Evolutionary conservation across 2,888 invertebrate species (phyloP).

Genomic region (Leucophenga montana): DNA sequence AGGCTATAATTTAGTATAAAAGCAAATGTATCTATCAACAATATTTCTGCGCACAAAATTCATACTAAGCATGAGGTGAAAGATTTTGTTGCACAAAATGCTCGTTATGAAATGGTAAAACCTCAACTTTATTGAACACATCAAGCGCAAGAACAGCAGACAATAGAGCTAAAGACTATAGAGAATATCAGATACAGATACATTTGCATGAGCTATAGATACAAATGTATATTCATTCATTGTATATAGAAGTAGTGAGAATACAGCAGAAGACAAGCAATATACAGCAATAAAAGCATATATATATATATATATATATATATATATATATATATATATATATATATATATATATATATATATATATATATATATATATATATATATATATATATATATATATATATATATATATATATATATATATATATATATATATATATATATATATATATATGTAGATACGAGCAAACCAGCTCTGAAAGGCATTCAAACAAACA

Average conservation of each 20-base stretch:
- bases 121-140: slow-evolving; percentile 58
- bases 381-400: too few species aligned
- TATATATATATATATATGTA: too few species aligned
- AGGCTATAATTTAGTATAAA: neutral
- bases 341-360: too few species aligned
- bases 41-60: neutral
- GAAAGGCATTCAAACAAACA: too few species aligned
- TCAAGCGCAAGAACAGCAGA: slow-evolving; percentile 36
- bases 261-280: neutral
- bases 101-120: slow-evolving; percentile 36
- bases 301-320: too few species aligned
- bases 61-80: neutral
- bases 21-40: neutral
- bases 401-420: too few species aligned
- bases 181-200: neutral
- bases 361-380: too few species aligned
- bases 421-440: too few species aligned
- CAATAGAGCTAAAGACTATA: neutral
- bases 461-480: too few species aligned
- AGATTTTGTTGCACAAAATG: neutral
- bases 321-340: too few species aligned
- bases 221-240: neutral
- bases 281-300: neutral
- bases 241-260: neutral
- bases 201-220: neutral